Percentiles rank a stretch among this genome's conserved stretches.
Conservation (phyloP, 2,113 vertebrate genomes). For the Hypomesus transpacificus region DNA sequence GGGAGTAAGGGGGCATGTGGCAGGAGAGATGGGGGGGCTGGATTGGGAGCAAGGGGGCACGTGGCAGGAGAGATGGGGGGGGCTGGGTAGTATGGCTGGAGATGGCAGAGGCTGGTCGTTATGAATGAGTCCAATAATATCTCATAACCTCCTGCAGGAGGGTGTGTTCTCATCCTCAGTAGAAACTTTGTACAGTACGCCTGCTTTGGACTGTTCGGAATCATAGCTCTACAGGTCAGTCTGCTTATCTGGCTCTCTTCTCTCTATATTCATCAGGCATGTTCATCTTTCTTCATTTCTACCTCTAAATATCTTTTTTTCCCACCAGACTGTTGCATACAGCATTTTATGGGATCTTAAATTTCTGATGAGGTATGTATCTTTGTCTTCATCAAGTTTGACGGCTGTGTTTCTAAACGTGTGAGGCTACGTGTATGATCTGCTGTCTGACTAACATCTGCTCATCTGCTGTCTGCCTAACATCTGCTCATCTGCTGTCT, state of each 20-base stretch:
- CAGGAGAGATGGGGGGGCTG: no score
- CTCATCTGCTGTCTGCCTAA: no score
- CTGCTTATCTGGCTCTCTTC: background rate
- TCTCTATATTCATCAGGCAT: no score
- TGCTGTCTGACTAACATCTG: no score
- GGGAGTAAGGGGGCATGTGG: no score
- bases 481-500: no score
- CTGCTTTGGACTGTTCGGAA: slow-evolving; percentile 94
- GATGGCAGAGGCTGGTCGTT: no score
- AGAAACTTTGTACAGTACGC: slow-evolving; percentile 97
- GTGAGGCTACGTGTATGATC: background rate
- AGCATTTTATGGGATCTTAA: slow-evolving; percentile 99
- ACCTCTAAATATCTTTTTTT: slow-evolving; percentile 22
- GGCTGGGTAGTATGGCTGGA: background rate
- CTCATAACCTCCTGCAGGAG: slow-evolving; percentile 70
- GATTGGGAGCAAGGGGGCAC: no score
- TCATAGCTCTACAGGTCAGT: slow-evolving; percentile 91
- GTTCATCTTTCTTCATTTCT: no score
- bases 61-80: no score
- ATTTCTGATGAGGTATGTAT: slow-evolving; percentile 95
- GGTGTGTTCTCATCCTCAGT: slow-evolving; percentile 92
- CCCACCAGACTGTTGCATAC: slow-evolving; percentile 90
- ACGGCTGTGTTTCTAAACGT: background rate
- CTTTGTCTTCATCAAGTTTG: background rate
- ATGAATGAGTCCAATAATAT: background rate